Evolutionary conservation across 2,888 invertebrate genomes (phyloP), one percentile per base, ranked within the genome.

Genomic region (Thelaira solivaga): DNA sequence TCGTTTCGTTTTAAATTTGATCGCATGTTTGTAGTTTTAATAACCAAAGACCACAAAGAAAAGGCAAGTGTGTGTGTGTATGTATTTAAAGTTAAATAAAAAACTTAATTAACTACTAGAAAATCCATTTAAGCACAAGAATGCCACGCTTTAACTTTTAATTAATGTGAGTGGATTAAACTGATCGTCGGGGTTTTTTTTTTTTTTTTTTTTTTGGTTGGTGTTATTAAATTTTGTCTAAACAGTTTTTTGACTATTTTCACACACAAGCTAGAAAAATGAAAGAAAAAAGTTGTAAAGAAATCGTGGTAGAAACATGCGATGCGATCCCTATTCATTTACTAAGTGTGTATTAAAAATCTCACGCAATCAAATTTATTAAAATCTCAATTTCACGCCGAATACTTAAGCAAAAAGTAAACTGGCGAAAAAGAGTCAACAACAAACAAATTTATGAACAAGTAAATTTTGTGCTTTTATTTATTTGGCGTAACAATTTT

Each of bases 401-500:
- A 85, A 84, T 85, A 84, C 84, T 84, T 84, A 80, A 84, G 29
- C 45, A 57, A 34, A 18, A 3, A 18, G 10, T 26, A 16, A 49
- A 49, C 49, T 24, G 20, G n/a, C n/a, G n/a, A 84, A 62, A 73
- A 72, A 61, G 65, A 61, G 34, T 18, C 71, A 49, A 61, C 67
- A 75, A 47, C 34, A 41, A 64, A 57, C 20, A 55, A 75, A 83
- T 83, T 82, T 83, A 13, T 39, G 6, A 26, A 84, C n/a, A n/a
- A n/a, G n/a, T n/a, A n/a, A n/a, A n/a, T n/a, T n/a, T n/a, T n/a
- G n/a, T n/a, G n/a, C n/a, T n/a, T 85, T 85, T 85, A 86, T 86
- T 86, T 86, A 87, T 86, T 85, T 83, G 83, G 86, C 87, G 86
- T 84, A 85, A 84, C 85, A 86, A 85, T 85, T 87, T 86, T 86